Evolutionary conservation across 2,888 invertebrate genomes (phyloP), one percentile per base, ranked within the genome.

Genomic region (Apocheima hispidaria): DNA sequence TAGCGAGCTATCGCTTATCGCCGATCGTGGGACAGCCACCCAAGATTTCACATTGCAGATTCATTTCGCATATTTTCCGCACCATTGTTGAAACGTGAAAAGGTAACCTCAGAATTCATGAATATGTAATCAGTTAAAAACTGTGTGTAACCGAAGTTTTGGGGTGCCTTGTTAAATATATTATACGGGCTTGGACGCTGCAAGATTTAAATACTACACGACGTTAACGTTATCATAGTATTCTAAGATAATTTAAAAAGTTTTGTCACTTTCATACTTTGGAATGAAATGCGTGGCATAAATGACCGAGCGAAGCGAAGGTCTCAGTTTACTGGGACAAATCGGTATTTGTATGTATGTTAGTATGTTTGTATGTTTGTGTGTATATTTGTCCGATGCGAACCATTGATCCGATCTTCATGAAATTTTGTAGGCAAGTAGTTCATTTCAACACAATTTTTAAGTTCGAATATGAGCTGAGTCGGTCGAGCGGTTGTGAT

Each of bases 101-200:
- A 67, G 70, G 66, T 66, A 65, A 67, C 65, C 58, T 60, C 49
- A 30, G 58, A 59, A 54, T 73, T 54, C 52, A 81, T 83, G 77
- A 83, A 83, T 81, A 69, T 60, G 63, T 79, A 74, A 83, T 78
- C 72, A 76, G 73, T 74, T 74, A 71, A 70, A 76, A 79, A 72
- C 66, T 49, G 36, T 1, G 62, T 28, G n/a, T 30, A 10, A 16
- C 54, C 54, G 26, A 60, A 52, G 41, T 56, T 56, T 62, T 41
- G 35, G 26, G 18, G 30, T 12, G 36, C 36, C 53, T 46, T 33
- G 48, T 62, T 53, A 53, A 12, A 53, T 57, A 52, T 14, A 26
- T 57, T 48, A 41, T 48, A 30, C 49, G 52, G 43, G 48, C 30
- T 10, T 21, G 50, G 51, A 55, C 55, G 26, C 23, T 28, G 44